Conservation (phyloP, 2,888 invertebrate genomes). For the Hoplodrina ambigua region DNA sequence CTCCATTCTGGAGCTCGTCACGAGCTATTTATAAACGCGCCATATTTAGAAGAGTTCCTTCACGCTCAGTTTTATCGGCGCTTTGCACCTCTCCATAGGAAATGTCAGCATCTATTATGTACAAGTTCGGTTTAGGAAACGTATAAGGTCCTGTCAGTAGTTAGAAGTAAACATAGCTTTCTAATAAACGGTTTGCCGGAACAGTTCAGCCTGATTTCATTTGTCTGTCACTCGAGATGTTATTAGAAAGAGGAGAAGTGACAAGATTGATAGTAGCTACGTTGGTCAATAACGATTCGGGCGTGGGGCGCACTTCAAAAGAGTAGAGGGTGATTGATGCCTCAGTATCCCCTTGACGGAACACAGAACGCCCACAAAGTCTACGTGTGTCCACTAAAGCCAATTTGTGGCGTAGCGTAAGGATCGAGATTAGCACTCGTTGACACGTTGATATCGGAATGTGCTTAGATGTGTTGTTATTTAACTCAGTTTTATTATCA, state of each 20-base stretch:
- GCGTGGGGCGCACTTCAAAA: slow-evolving; percentile 81
- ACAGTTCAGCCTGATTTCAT: slow-evolving; percentile 62
- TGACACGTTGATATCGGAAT: slow-evolving; percentile 45
- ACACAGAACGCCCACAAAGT: slow-evolving; percentile 72
- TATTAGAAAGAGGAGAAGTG: slow-evolving; percentile 76
- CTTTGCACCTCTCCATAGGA: slow-evolving; percentile 58
- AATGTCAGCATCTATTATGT: slow-evolving; percentile 39
- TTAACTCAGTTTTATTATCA: not conserved
- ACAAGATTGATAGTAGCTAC: slow-evolving; percentile 82
- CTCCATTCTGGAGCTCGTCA: slow-evolving; percentile 81
- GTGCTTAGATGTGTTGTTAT: not conserved
- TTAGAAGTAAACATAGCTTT: slow-evolving; percentile 60
- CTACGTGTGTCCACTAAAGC: slow-evolving; percentile 65
- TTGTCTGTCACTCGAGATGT: slow-evolving; percentile 72
- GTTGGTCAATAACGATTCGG: slow-evolving; percentile 74
- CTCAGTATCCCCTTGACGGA: slow-evolving; percentile 77
- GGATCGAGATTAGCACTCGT: slow-evolving; percentile 64
- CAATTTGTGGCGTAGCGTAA: slow-evolving; percentile 69
- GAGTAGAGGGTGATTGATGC: slow-evolving; percentile 80
- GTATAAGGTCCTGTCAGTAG: slow-evolving; percentile 55
- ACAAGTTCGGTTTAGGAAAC: slow-evolving; percentile 21
- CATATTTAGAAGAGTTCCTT: slow-evolving; percentile 81
- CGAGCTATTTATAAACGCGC: slow-evolving; percentile 84
- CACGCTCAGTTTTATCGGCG: slow-evolving; percentile 65
- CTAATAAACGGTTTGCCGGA: slow-evolving; percentile 46